Base-by-base conservation (phyloP, 2,113 vertebrate species). In the Petromus typicus region DNA sequence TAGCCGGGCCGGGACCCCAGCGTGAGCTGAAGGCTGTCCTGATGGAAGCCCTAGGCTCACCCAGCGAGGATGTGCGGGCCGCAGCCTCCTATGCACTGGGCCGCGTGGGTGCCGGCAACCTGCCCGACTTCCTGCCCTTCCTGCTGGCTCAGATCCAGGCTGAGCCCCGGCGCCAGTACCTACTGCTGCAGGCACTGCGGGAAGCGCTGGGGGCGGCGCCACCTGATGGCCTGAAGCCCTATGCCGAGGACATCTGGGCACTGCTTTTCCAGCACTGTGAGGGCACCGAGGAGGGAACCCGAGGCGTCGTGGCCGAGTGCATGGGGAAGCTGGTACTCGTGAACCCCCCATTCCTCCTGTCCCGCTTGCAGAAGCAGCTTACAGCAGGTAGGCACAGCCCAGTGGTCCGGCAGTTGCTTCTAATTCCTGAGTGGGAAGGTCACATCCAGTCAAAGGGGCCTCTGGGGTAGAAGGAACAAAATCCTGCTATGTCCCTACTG, bases 271-370 rank as follows among this genome's bases (percentile, higher is more conserved):
- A 99, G 97, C 98, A 98, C 98, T 99, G 99, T 0, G 99, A 99
- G 98, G 98, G 98, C 23, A 56, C 98, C 0, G 99, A 99, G 97
- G 99, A 99, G 64, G 99, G 99, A 30, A 99, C 99, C 0, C 99
- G 99, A 96, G 99, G 98, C 0, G 99, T 99, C 95, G 99, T 99
- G 97, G 99, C 99, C 0, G 99, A 99, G 56, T 99, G 99, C 98
- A 69, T 99, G 56, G 99, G 99, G 9, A 99, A 99, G 97, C 99
- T 99, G 73, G 98, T 99, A 0, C 69, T 99, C 18, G 98, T 99
- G 54, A 99, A 99, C 82, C 99, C 99, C 0, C 95, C 98, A 0
- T 99, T 99, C 84, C 98, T 99, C 54, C 97, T 99, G 96, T 99
- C 99, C 48, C 97, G 98, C n/a, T 98, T 99, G 76, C 99, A 97